Percentiles rank a stretch among this genome's conserved stretches.
These are phyloP conservation scores for Serinus canaria DNA, from an alignment of 2,113 vertebrate species.

Conservation along the genomic window DNA sequence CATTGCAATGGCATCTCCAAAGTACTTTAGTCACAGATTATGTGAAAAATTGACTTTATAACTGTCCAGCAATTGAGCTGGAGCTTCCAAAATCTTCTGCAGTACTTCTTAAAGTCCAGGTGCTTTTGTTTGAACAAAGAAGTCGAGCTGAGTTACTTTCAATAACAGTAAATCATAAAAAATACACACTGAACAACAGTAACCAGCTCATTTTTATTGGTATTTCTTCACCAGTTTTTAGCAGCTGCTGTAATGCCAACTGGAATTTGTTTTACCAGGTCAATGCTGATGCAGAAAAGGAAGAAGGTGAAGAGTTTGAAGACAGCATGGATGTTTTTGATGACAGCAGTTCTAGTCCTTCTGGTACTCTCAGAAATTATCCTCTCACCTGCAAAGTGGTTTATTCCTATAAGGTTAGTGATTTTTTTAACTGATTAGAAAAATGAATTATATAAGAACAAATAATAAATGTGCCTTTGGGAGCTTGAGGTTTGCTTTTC, in stretches of 20 bases:
- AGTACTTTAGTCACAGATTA: background rate
- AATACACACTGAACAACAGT: background rate
- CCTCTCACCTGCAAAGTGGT: conserved; percentile 98
- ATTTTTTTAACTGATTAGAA: background rate
- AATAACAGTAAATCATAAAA: rapidly evolving
- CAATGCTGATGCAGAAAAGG: conserved; percentile 86
- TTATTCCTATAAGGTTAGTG: conserved; percentile 93
- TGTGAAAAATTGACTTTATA: background rate
- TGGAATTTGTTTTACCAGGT: conserved; percentile 67
- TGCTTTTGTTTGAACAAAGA: background rate
- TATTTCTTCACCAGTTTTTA: background rate
- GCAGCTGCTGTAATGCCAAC: background rate
- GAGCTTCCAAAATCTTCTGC: background rate
- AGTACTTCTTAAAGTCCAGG: background rate
- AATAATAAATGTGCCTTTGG: background rate
- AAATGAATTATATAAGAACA: rapidly evolving
- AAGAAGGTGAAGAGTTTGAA: conserved; percentile 94
- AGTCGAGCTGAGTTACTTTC: background rate
- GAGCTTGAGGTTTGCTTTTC: background rate
- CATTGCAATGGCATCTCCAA: background rate
- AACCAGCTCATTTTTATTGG: background rate
- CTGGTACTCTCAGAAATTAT: conserved; percentile 96
- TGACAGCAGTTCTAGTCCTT: conserved; percentile 96
- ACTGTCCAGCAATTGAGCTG: background rate
- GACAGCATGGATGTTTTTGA: conserved; percentile 98